Conservation (phyloP, 2,888 invertebrate species). For the Mesorhabditis spiculigera region DNA sequence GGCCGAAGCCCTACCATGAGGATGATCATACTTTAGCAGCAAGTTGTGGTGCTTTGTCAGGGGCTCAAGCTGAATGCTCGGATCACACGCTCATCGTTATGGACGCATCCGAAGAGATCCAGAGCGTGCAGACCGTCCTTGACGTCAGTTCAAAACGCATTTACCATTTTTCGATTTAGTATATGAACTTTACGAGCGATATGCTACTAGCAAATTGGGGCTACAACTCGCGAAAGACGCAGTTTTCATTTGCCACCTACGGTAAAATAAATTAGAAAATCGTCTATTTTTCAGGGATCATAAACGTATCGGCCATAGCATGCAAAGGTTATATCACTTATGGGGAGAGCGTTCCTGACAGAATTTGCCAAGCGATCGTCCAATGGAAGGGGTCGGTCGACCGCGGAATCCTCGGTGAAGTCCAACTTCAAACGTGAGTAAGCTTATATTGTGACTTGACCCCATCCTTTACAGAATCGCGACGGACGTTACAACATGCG, state of each 20-base stretch:
- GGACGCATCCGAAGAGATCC: background rate
- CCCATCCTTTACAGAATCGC: background rate
- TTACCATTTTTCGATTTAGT: no score
- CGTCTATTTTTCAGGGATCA: no score
- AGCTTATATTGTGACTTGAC: background rate
- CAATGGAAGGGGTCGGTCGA: background rate
- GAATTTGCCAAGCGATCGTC: background rate
- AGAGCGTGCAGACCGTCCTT: no score
- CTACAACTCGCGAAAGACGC: no score
- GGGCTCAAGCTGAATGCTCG: background rate
- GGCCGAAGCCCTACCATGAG: no score
- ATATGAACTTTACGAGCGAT: no score
- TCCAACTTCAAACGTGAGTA: background rate
- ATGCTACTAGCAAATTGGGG: no score
- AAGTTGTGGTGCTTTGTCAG: conserved; percentile 3
- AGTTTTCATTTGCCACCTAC: no score
- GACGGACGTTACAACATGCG: background rate
- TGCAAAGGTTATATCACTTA: background rate
- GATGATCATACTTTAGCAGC: background rate
- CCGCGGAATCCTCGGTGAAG: background rate
- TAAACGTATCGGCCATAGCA: no score
- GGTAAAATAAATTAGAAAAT: no score
- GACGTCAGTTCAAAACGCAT: no score
- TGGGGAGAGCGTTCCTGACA: background rate
- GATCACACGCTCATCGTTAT: background rate